Percentiles rank a stretch among this genome's conserved stretches.
Conservation (phyloP, 2,797 vertebrate genomes). For the Mycteria americana region DNA sequence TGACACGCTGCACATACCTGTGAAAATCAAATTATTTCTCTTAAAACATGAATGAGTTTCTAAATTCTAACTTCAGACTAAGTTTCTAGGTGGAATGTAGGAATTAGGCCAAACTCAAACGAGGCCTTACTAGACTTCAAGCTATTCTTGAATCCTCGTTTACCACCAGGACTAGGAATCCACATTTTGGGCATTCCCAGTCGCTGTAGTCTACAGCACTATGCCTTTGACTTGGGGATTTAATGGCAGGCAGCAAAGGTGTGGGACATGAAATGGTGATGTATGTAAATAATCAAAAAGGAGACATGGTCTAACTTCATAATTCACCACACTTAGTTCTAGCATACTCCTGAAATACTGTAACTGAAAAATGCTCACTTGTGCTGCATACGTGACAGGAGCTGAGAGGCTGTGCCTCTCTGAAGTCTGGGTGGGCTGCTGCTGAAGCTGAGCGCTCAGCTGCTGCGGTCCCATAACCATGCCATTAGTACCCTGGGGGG, state of each 20-base stretch:
- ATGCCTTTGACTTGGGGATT: neutral
- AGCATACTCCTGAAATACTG: accelerated
- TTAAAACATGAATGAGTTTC: neutral
- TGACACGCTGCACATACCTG: neutral
- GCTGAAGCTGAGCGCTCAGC: neutral
- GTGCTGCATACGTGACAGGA: accelerated
- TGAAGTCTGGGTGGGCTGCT: too few relatives aligned
- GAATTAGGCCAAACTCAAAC: neutral
- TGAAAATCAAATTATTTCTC: neutral
- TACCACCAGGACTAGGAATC: neutral
- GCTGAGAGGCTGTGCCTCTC: accelerated
- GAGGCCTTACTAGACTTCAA: neutral
- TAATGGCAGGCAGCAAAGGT: neutral
- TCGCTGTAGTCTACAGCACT: neutral
- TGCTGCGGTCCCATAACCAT: accelerated
- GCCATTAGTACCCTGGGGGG: accelerated
- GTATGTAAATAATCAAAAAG: neutral
- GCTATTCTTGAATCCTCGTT: neutral
- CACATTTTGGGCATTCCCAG: neutral
- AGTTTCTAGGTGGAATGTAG: neutral
- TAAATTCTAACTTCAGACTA: neutral
- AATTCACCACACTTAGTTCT: neutral
- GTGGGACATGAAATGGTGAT: neutral
- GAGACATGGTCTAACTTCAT: accelerated
- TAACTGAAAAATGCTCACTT: neutral